These are phyloP conservation scores for Chlorops oryzae DNA, from an alignment of 1,140 invertebrate species.

Conservation along the genomic window DNA sequence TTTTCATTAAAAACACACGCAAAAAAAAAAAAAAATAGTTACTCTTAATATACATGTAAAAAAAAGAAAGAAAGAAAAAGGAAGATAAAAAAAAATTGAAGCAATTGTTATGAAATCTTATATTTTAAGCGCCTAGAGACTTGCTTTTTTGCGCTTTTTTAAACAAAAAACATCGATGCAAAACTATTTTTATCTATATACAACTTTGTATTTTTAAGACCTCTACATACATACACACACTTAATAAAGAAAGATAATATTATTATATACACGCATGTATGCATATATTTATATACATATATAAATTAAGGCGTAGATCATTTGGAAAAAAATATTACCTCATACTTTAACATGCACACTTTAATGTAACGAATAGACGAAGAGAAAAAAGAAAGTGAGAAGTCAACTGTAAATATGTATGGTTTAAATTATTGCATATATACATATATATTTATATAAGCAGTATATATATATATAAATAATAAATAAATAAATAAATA, in stretches of 20 bases:
- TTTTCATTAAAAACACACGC: too few species aligned
- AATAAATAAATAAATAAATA: conserved; percentile 11
- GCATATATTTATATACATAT: too few species aligned
- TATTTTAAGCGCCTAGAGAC: too few species aligned
- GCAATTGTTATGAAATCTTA: too few species aligned
- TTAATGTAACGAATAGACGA: conserved; percentile 24
- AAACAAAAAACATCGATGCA: conserved; percentile 11
- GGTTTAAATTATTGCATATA: conserved; percentile 15
- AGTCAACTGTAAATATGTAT: conserved; percentile 15
- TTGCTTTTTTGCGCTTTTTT: too few species aligned
- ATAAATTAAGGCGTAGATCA: conserved; percentile 22
- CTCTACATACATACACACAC: conserved; percentile 3
- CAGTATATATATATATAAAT: conserved; percentile 11
- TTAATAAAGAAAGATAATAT: not conserved
- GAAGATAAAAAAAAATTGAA: conserved; percentile 12
- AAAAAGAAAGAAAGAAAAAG: conserved; percentile 17
- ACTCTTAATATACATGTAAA: conserved; percentile 26
- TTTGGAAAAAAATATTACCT: conserved; percentile 41
- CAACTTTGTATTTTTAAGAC: conserved; percentile 8
- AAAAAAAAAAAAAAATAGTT: too few species aligned
- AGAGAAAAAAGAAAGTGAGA: conserved; percentile 14
- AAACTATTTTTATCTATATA: conserved; percentile 12
- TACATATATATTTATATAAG: conserved; percentile 10
- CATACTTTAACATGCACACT: conserved; percentile 32
- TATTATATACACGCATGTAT: not conserved